Conservation (phyloP, 2,888 invertebrate genomes). For the Iselma pallidipennis region DNA sequence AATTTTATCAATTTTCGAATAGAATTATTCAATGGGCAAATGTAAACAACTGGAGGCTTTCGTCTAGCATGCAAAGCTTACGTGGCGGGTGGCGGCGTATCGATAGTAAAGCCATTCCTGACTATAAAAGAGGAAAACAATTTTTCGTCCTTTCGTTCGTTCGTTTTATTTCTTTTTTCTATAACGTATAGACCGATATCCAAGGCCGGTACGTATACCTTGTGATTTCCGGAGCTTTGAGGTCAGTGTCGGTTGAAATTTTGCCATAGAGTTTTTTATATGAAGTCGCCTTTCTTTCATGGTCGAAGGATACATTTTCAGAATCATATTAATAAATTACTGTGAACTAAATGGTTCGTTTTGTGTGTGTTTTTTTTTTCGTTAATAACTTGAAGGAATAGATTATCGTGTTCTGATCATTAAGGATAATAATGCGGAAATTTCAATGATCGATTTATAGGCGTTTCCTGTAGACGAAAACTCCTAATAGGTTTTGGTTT, state of each 20-base stretch:
- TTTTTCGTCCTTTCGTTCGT: neutral
- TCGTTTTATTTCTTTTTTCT: neutral
- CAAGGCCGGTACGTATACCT: conserved; percentile 14
- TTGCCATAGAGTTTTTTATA: neutral
- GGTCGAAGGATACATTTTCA: too few relatives aligned
- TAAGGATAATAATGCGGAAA: neutral
- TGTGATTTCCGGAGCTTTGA: conserved; percentile 18
- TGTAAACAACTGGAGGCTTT: neutral
- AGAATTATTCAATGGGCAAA: neutral
- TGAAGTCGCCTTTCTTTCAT: too few relatives aligned
- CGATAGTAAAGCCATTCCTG: too few relatives aligned
- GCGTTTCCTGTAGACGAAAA: neutral
- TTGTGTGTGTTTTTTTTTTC: neutral
- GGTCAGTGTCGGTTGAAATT: conserved; percentile 9
- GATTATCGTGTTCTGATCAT: neutral
- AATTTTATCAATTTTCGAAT: neutral
- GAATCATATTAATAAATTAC: too few relatives aligned
- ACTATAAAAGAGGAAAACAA: neutral
- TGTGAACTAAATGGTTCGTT: too few relatives aligned
- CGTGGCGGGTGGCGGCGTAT: too few relatives aligned
- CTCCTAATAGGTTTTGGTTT: neutral
- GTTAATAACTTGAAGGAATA: neutral
- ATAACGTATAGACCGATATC: neutral
- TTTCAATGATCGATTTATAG: neutral
- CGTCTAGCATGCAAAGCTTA: neutral